Conservation (phyloP, 2,113 vertebrate species). For the Osmerus eperlanus region DNA sequence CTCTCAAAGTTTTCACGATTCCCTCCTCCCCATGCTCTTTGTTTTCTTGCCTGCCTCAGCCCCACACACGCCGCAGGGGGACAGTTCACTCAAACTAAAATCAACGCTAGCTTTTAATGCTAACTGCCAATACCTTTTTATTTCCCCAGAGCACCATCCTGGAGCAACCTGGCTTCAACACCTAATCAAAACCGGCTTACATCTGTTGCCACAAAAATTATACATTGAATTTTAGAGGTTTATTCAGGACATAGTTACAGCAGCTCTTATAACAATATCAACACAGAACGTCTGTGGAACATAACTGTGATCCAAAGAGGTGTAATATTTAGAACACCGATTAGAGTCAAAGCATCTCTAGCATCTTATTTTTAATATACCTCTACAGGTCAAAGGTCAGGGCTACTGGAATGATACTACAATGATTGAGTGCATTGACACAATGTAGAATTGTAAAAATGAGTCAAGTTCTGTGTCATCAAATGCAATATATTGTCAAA, state of each 20-base stretch:
- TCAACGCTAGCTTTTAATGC: constrained; percentile 47
- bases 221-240: constrained; percentile 32
- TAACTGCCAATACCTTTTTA: constrained; percentile 56
- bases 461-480: no score
- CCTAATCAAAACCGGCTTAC: constrained; percentile 48
- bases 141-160: constrained; percentile 55
- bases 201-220: constrained; percentile 17
- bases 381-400: no score
- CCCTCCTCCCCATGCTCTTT: constrained; percentile 11
- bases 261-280: not conserved
- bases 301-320: no score
- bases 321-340: no score
- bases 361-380: no score
- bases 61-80: constrained; percentile 28
- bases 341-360: no score
- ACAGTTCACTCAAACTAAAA: constrained; percentile 28
- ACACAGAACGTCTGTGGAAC: no score
- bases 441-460: no score
- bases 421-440: no score
- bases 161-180: constrained; percentile 12
- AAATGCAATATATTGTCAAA: no score
- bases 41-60: not conserved
- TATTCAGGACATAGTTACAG: constrained; percentile 8
- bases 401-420: no score
- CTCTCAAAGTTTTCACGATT: not conserved